Evolutionary conservation across 2,113 vertebrate genomes (phyloP), one percentile per base, ranked within the genome.

Genomic region (Chelonoidis abingdonii): DNA sequence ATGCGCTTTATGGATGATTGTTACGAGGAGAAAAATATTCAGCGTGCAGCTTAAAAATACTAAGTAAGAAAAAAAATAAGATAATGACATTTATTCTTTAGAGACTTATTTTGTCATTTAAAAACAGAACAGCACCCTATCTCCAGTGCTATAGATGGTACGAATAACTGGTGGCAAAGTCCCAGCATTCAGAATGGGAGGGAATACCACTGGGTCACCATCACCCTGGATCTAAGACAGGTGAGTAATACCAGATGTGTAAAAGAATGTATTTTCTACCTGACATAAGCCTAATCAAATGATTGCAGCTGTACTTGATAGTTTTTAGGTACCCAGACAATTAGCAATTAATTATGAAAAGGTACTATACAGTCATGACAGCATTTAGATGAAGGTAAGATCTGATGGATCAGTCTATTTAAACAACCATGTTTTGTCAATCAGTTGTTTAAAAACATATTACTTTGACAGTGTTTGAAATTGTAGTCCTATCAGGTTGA

Each of bases 131-230:
- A 98, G 31, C 99, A 99, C 92, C 99, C 99, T 1, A 99, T 99
- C 92, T 98, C 98, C 29, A 98, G 99, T 29, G 99, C 99, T 3
- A 99, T 99, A 0, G 99, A 99, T 83, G 99, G 99, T 65, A 99
- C 99, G 49, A 99, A 99, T 95, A 98, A 98, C 83, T 99, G 99
- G 99, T 99, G 99, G 99, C 99, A 99, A 96, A 99, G 99, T 89
- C 99, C 99, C 5, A 99, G 99, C 92, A 99, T 99, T 97, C 99
- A 99, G 91, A 99, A 99, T 5, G 99, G 99, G 65, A 98, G 98
- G 47, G 98, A 99, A 84, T 99, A 99, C 84, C 99, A 99, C 97
- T 99, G 99, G 99, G 97, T 99, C 90, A 99, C 99, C 4, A 98
- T 99, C 94, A 99, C 99, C 2, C 97, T 99, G 98, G 99, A 99